A percentile compares a stretch with the other conserved stretches of the same genome.
Evolutionary conservation across 1,140 invertebrate genomes (phyloP).

Genomic region (Platorchestia sp.): DNA sequence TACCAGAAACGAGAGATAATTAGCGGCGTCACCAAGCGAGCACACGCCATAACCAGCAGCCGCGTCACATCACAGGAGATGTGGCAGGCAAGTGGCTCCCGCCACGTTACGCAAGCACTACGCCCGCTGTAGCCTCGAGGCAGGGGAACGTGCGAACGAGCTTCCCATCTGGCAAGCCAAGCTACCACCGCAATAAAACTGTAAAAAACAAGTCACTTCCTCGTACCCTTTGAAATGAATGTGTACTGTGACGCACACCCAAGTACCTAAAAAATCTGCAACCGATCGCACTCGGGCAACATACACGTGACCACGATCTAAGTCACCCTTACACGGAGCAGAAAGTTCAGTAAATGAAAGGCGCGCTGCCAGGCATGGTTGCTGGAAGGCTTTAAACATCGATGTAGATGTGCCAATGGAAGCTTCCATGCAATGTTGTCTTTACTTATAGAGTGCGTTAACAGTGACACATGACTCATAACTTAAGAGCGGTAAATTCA

Average conservation of each 20-base stretch:
- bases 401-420: neutral
- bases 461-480: no score
- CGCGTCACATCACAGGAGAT: neutral
- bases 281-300: neutral
- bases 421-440: neutral
- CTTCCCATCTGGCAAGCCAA: neutral
- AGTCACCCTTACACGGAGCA: neutral
- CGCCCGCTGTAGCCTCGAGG: neutral
- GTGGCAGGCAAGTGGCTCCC: neutral
- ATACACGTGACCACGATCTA: neutral
- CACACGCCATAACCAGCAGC: neutral
- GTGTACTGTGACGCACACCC: neutral
- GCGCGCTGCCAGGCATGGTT: neutral
- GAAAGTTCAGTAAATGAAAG: neutral
- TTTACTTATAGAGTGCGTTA: no score
- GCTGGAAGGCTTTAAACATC: neutral
- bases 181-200: neutral
- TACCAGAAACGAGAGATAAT: neutral
- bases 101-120: neutral
- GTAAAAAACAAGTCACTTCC: neutral
- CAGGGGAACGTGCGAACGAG: neutral
- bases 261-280: neutral
- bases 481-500: no score
- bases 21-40: neutral
- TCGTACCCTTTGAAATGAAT: neutral